Evolutionary conservation across 2,113 vertebrate genomes (phyloP).

Genomic region (Rhabdornis inornatus): DNA sequence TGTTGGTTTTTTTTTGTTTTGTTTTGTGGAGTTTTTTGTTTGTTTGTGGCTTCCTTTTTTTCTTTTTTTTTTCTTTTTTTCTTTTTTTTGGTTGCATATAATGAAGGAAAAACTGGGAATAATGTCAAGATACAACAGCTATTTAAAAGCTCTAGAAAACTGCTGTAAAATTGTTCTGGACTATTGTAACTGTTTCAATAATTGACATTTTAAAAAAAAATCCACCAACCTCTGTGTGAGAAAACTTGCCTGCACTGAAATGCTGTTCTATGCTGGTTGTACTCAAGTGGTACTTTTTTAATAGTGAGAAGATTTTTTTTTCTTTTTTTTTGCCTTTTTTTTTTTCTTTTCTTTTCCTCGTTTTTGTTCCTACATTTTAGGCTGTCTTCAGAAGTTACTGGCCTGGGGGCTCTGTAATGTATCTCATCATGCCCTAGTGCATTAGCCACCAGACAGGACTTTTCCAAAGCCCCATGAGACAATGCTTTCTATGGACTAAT

Average conservation of each 20-base stretch:
- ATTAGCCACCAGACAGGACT: constrained; percentile 82
- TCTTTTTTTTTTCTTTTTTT: too few relatives aligned
- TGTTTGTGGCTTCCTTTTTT: neutral
- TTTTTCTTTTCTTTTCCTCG: constrained; percentile 30
- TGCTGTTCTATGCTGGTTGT: constrained; percentile 69
- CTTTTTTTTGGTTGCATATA: neutral
- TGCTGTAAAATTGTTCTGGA: constrained; percentile 55
- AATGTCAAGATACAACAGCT: constrained; percentile 51
- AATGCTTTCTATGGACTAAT: constrained; percentile 82
- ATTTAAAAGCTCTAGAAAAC: constrained; percentile 48
- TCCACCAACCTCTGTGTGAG: constrained; percentile 1
- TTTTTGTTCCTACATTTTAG: constrained; percentile 79
- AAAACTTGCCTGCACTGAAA: constrained; percentile 72
- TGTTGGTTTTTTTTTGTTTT: neutral
- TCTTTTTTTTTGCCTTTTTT: neutral
- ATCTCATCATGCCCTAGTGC: constrained; percentile 75
- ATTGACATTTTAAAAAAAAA: neutral
- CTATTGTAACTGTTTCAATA: constrained; percentile 56
- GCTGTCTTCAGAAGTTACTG: constrained; percentile 86
- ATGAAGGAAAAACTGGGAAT: constrained; percentile 46
- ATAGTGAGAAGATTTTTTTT: constrained; percentile 67
- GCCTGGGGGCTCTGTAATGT: constrained; percentile 83
- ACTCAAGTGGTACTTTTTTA: constrained; percentile 66
- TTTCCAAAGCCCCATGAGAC: constrained; percentile 81
- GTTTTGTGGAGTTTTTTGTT: neutral